A percentile compares a stretch with the other conserved stretches of the same genome.
phyloP scores from a whole-genome alignment of 2,797 vertebrate species.

The Ptychobarbus kaznakovi region DNA sequence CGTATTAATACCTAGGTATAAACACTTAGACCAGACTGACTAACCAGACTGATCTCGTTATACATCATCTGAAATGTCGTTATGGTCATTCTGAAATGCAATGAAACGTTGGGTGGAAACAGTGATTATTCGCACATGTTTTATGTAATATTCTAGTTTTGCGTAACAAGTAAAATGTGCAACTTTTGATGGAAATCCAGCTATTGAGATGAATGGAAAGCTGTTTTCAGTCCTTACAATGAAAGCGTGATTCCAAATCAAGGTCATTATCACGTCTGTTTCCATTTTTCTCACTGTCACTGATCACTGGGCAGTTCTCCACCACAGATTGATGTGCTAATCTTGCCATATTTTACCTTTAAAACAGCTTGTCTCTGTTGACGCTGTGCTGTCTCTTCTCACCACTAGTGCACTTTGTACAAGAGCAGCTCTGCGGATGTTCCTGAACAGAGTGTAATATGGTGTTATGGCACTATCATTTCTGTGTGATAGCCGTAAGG shows the following conservation, averaged over 20 bases:
- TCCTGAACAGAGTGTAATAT: not conserved
- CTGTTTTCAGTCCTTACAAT: not conserved
- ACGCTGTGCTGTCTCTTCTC: not conserved
- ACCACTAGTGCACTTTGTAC: not conserved
- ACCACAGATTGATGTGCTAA: constrained; percentile 13
- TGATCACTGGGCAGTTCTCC: constrained; percentile 11
- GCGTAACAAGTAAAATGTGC: not conserved
- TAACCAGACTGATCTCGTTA: too few relatives aligned
- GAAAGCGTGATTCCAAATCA: not conserved
- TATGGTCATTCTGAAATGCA: not conserved
- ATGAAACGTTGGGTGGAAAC: not conserved
- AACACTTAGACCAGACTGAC: too few relatives aligned
- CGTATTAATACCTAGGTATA: too few relatives aligned
- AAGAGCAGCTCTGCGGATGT: not conserved
- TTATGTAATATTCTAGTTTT: not conserved
- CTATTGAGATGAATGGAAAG: not conserved
- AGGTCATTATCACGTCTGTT: not conserved
- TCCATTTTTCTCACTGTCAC: not conserved
- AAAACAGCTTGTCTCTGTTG: not conserved
- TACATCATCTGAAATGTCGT: not conserved
- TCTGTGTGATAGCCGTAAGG: constrained; percentile 10
- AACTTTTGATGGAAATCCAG: not conserved
- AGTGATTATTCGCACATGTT: not conserved
- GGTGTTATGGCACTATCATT: constrained; percentile 11
- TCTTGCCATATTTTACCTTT: constrained; percentile 5